phyloP scores from a whole-genome alignment of 2,888 invertebrate genomes.

The Melipona bicolor region DNA sequence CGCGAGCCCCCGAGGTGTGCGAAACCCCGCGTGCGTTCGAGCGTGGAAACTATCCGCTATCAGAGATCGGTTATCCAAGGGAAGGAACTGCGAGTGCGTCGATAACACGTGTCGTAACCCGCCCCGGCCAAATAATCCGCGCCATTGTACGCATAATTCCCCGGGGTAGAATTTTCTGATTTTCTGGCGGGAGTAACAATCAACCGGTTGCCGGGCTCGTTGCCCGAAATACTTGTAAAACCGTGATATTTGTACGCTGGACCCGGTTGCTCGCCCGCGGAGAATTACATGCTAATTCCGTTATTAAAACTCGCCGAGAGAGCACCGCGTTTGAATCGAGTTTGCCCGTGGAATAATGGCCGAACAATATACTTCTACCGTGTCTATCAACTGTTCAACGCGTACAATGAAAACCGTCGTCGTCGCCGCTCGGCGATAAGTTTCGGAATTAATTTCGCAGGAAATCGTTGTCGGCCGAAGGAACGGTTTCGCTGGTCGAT shows the following conservation, averaged over 20 bases:
- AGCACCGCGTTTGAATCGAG: not conserved
- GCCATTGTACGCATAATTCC: not conserved
- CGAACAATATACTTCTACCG: not conserved
- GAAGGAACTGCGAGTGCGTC: too few relatives aligned
- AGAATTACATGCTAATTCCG: not conserved
- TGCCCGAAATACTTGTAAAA: not conserved
- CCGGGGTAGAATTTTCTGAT: not conserved
- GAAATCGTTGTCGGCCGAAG: too few relatives aligned
- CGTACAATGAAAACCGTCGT: not conserved
- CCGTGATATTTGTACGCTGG: not conserved
- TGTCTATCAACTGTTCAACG: conserved; percentile 1
- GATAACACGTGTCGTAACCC: not conserved
- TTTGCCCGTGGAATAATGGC: conserved; percentile 4
- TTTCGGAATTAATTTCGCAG: not conserved
- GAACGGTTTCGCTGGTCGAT: too few relatives aligned
- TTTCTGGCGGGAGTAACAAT: not conserved
- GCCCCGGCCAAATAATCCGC: not conserved
- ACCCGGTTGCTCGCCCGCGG: too few relatives aligned
- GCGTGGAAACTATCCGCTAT: too few relatives aligned
- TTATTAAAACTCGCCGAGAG: not conserved
- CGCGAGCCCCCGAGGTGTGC: too few relatives aligned
- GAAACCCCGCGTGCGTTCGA: too few relatives aligned
- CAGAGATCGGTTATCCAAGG: too few relatives aligned
- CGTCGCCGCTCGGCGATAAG: not conserved
- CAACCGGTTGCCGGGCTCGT: not conserved